A percentile compares a stretch with the other conserved stretches of the same genome.
Evolutionary conservation across 2,797 vertebrate genomes (phyloP).

Genomic region (Protosalanx chinensis): DNA sequence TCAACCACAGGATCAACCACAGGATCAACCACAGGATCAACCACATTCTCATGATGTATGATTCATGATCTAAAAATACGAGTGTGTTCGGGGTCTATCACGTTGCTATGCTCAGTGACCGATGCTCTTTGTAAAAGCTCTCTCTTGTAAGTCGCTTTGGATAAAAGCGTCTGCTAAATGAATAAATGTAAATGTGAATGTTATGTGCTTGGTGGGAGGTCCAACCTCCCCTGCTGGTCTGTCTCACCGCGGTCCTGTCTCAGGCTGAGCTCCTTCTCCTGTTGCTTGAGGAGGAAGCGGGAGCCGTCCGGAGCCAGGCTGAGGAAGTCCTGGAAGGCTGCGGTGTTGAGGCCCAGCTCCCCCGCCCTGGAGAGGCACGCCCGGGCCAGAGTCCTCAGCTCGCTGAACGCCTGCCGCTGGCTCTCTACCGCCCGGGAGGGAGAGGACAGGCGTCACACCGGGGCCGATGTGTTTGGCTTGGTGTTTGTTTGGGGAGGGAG

Average conservation of each 20-base stretch:
- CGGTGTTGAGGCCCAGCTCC: slow-evolving; percentile 61
- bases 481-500: too few species aligned
- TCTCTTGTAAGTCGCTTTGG: too few species aligned
- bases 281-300: slow-evolving; percentile 85
- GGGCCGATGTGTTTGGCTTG: background rate
- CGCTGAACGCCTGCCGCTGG: slow-evolving; percentile 76
- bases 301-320: slow-evolving; percentile 80
- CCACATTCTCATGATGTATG: too few species aligned
- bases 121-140: too few species aligned
- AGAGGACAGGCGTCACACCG: slow-evolving; percentile 8
- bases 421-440: slow-evolving; percentile 67
- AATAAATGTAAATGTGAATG: background rate
- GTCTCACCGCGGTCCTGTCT: slow-evolving; percentile 58
- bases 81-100: too few species aligned
- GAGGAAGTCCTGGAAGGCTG: slow-evolving; percentile 73
- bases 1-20: too few species aligned
- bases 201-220: background rate
- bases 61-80: too few species aligned
- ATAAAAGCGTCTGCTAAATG: too few species aligned
- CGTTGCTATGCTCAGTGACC: too few species aligned
- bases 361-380: slow-evolving; percentile 70
- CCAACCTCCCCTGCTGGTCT: too few species aligned
- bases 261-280: slow-evolving; percentile 78
- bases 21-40: too few species aligned
- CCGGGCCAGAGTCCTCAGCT: slow-evolving; percentile 74